Base-by-base conservation (phyloP, 2,888 invertebrate species). In the Apamea anceps region DNA sequence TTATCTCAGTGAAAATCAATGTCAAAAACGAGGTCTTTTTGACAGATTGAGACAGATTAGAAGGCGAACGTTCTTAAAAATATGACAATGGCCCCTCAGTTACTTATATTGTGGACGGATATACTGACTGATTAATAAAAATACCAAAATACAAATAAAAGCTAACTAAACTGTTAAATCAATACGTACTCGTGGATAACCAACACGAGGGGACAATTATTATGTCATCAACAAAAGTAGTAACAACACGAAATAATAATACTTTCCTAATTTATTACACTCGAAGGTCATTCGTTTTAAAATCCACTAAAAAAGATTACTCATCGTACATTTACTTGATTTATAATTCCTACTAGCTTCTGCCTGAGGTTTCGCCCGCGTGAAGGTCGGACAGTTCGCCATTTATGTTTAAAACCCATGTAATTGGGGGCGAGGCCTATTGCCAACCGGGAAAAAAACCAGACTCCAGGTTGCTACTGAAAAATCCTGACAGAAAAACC, bases 301-400 rank as follows among this genome's bases (percentile, higher is more conserved):
- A 82, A 70, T 72, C 37, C 25, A 42, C 63, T 42, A 60, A 51
- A 85, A 85, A 67, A 60, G 42, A 81, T 81, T 65, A 68, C 65
- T 48, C 70, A 21, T 48, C 21, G 42, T 28, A 32, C 48, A 51
- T 73, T 78, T 42, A 67, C 63, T 21, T 21, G 32, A 54, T 72
- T 65, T 82, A 72, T 75, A 72, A 75, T 75, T 65, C 28, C 48
- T 77, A 81, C 84, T 45, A 51, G 15, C 0, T 45, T 8, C 51
- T 48, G 0, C 3, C 13, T 5, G 48, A 1, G 48, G 21, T 0
- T 62, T 62, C 7, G 1, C 15, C 28, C 2, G 60, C n/a, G 28
- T 6, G 60, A 6, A 15, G 2, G 1, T 28, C 13, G 15, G 13
- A 13, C 32, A 65, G 21, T 65, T 65, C 6, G 25, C 21, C 13